Evolutionary conservation across 1,140 invertebrate species (phyloP).

Genomic region (Vanessa atalanta): DNA sequence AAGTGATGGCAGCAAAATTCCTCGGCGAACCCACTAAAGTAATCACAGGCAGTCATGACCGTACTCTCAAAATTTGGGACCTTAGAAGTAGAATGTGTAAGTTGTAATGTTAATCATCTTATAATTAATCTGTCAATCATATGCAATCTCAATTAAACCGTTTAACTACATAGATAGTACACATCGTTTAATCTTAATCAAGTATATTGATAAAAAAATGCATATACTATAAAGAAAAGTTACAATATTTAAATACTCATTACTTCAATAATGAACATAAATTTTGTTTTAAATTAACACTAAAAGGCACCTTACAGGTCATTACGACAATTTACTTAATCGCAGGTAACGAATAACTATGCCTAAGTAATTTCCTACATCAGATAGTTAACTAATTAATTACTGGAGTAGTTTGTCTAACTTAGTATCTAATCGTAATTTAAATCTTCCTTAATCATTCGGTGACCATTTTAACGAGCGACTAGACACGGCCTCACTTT

Average conservation of each 20-base stretch:
- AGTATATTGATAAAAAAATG: not conserved
- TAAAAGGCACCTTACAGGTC: not conserved
- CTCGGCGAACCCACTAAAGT: slow-evolving; percentile 93
- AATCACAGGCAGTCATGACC: slow-evolving; percentile 96
- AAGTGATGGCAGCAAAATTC: slow-evolving; percentile 97
- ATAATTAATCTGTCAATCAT: slow-evolving; percentile 12
- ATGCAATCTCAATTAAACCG: not conserved
- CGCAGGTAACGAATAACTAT: slow-evolving; percentile 14
- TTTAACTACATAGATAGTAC: not conserved
- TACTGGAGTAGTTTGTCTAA: slow-evolving; percentile 32
- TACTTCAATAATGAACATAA: not conserved
- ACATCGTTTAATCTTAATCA: not conserved
- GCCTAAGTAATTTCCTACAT: slow-evolving; percentile 23
- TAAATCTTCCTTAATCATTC: slow-evolving; percentile 35
- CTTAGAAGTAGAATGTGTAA: slow-evolving; percentile 95
- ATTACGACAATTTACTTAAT: slow-evolving; percentile 5
- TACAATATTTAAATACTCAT: not conserved
- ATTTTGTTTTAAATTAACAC: slow-evolving; percentile 2
- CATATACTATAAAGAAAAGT: not conserved
- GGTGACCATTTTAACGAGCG: slow-evolving; percentile 31
- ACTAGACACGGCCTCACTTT: slow-evolving; percentile 24
- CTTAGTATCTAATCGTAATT: slow-evolving; percentile 37
- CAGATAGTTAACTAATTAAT: slow-evolving; percentile 36
- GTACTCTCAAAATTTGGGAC: slow-evolving; percentile 99
- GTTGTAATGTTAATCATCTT: slow-evolving; percentile 65